Evolutionary conservation across 2,113 vertebrate genomes (phyloP).

Genomic region (Melospiza melodia): DNA sequence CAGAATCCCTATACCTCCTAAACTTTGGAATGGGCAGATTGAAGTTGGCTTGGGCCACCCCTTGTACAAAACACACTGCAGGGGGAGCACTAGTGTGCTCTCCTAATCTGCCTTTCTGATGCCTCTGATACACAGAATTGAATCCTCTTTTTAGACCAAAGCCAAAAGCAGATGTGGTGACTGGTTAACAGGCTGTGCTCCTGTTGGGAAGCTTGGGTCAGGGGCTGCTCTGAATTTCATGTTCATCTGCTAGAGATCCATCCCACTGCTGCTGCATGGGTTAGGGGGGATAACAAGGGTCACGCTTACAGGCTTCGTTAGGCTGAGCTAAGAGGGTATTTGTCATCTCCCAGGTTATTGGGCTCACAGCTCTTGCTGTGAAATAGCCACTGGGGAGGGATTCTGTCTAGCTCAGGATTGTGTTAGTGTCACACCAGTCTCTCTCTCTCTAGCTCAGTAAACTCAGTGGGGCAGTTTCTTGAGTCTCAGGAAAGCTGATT

Average conservation of each 20-base stretch:
- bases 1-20: accelerated
- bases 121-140: background rate
- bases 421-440: background rate
- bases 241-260: background rate
- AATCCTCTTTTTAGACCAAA: background rate
- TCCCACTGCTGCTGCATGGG: background rate
- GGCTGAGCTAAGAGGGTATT: background rate
- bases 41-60: background rate
- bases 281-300: background rate
- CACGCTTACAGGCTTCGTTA: background rate
- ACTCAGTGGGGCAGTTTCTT: background rate
- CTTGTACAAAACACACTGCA: accelerated
- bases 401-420: background rate
- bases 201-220: background rate
- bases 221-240: background rate
- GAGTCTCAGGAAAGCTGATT: background rate
- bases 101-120: background rate
- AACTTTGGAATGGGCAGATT: background rate
- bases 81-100: background rate
- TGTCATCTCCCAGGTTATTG: background rate
- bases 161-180: background rate
- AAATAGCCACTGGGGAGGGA: background rate
- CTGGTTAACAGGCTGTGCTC: background rate
- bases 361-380: background rate
- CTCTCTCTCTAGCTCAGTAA: background rate